Conservation (phyloP, 1,140 invertebrate genomes). For the Pseudomyrmex gracilis region DNA sequence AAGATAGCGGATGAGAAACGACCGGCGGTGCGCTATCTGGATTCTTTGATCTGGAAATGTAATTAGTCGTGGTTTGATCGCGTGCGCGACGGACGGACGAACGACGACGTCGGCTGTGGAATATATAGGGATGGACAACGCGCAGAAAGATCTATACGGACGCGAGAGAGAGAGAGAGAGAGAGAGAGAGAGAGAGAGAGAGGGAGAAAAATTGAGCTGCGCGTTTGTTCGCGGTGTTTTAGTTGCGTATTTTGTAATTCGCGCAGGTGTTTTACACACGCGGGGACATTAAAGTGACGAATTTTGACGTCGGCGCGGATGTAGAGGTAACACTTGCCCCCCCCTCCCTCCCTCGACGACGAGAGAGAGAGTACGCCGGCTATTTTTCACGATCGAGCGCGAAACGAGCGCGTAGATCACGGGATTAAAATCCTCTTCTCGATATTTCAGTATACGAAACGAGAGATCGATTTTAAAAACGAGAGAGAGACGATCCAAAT, state of each 20-base stretch:
- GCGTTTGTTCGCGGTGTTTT: not conserved
- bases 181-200: not conserved
- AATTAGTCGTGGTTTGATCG: slow-evolving; percentile 56
- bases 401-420: slow-evolving; percentile 43
- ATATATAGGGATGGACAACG: not conserved
- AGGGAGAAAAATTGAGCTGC: not conserved
- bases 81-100: not conserved
- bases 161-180: not conserved
- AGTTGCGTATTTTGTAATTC: slow-evolving; percentile 29
- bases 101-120: not conserved
- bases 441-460: slow-evolving; percentile 58
- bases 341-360: no score
- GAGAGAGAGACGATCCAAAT: slow-evolving; percentile 40
- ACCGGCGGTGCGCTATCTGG: slow-evolving; percentile 29
- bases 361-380: not conserved
- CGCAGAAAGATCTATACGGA: no score
- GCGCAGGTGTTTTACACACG: slow-evolving; percentile 14
- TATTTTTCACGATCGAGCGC: slow-evolving; percentile 48
- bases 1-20: slow-evolving; percentile 48
- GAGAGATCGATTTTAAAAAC: slow-evolving; percentile 48
- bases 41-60: slow-evolving; percentile 56
- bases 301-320: slow-evolving; percentile 33
- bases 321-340: no score
- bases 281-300: slow-evolving; percentile 36
- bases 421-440: slow-evolving; percentile 54